A percentile compares a stretch with the other conserved stretches of the same genome.
Conservation (phyloP, 2,888 invertebrate species). For the Gibbula magus region DNA sequence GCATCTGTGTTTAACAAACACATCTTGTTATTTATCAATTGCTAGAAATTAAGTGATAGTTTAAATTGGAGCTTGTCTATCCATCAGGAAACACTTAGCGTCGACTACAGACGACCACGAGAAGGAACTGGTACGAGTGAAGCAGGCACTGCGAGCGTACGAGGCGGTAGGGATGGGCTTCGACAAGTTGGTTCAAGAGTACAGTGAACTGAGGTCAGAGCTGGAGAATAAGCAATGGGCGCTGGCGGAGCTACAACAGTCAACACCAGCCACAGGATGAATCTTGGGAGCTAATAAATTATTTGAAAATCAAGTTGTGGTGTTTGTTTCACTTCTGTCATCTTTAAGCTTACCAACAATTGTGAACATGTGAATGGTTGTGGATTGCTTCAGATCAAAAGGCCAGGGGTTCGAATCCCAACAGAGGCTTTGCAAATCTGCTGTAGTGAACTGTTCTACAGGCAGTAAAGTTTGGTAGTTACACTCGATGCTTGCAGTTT, state of each 20-base stretch:
- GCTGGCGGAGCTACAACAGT: slow-evolving; percentile 50
- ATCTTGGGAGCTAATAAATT: not conserved
- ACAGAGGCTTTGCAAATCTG: no score
- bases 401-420: no score
- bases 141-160: slow-evolving; percentile 63
- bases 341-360: no score
- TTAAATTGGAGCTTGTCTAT: not conserved
- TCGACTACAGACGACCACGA: slow-evolving; percentile 51
- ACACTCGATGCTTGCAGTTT: no score
- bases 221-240: slow-evolving; percentile 72
- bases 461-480: no score
- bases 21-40: no score
- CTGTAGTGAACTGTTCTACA: no score
- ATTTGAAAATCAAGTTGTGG: no score
- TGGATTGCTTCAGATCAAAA: no score
- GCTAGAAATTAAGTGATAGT: not conserved
- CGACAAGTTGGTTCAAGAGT: slow-evolving; percentile 64
- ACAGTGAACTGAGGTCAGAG: slow-evolving; percentile 60
- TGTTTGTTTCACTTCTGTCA: no score
- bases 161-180: slow-evolving; percentile 68
- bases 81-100: slow-evolving; percentile 59
- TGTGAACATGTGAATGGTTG: no score
- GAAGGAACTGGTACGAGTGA: slow-evolving; percentile 53
- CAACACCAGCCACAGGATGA: not conserved
- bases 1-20: no score